Percentiles rank a stretch among this genome's conserved stretches.
Evolutionary conservation across 2,888 invertebrate genomes (phyloP).

Genomic region (Papilio elwesi): DNA sequence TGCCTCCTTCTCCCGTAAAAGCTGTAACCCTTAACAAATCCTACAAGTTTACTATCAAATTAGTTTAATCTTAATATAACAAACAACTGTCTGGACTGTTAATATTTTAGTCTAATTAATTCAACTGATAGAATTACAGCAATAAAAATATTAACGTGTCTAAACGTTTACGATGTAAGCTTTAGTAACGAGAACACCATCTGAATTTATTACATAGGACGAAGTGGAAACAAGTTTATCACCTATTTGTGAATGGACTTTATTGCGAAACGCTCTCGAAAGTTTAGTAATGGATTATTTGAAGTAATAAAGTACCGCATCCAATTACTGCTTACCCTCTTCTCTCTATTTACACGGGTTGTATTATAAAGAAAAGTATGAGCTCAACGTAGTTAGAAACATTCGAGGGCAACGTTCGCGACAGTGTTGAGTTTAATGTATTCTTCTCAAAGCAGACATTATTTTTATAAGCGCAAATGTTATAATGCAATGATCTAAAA

Average conservation of each 20-base stretch:
- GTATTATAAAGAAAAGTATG: background rate
- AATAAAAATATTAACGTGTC: background rate
- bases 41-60: too few relatives aligned
- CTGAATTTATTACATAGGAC: constrained; percentile 5
- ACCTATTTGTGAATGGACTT: constrained; percentile 16
- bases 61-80: too few relatives aligned
- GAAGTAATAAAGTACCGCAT: constrained; percentile 12
- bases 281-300: constrained; percentile 9
- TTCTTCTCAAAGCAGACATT: too few relatives aligned
- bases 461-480: too few relatives aligned
- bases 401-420: background rate
- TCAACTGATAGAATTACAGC: background rate
- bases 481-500: too few relatives aligned
- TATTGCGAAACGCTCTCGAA: constrained; percentile 13
- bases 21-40: too few relatives aligned
- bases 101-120: constrained; percentile 6
- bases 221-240: background rate
- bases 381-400: constrained; percentile 1
- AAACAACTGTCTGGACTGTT: background rate
- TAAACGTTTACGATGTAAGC: background rate
- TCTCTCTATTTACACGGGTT: background rate
- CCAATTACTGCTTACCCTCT: background rate
- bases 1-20: too few relatives aligned
- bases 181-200: constrained; percentile 11
- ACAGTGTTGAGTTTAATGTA: background rate